These are phyloP conservation scores for Sinocyclocheilus anshuiensis DNA, from an alignment of 2,113 vertebrate genomes.

Conservation along the genomic window DNA sequence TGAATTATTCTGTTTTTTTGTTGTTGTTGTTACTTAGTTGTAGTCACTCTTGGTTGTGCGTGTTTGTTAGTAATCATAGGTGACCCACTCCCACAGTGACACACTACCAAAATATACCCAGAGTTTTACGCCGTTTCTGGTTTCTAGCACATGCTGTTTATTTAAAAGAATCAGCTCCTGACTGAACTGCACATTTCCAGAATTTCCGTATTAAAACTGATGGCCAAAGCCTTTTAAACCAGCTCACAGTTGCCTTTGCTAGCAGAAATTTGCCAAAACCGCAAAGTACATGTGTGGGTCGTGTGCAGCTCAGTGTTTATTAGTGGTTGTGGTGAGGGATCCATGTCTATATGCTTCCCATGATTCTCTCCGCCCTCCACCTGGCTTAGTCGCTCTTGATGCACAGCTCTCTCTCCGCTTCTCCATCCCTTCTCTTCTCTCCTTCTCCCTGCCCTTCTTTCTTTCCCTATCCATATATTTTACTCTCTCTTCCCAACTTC, in stretches of 20 bases:
- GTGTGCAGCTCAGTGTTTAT: conserved; percentile 39
- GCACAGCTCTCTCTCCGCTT: conserved; percentile 55
- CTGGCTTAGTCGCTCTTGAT: conserved; percentile 68
- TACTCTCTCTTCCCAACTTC: conserved; percentile 31
- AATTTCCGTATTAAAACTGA: background rate
- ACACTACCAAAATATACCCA: background rate
- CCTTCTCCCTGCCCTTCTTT: conserved; percentile 46
- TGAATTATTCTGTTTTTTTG: conserved; percentile 27
- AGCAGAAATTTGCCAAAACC: background rate
- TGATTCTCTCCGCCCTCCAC: conserved; percentile 63
- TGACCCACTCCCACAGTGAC: background rate
- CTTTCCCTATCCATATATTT: conserved; percentile 62
- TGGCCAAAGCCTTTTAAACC: background rate
- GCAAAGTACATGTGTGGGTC: background rate
- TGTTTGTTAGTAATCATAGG: conserved; percentile 28
- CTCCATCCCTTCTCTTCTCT: background rate
- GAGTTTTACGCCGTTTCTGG: background rate
- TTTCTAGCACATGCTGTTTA: background rate
- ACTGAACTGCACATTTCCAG: conserved; percentile 48
- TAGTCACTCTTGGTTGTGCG: conserved; percentile 27
- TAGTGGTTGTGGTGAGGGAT: conserved; percentile 16
- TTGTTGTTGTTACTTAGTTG: conserved; percentile 24
- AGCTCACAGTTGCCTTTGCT: background rate
- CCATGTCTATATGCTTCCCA: conserved; percentile 48
- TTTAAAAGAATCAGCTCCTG: background rate